Base-by-base conservation (phyloP, 2,797 vertebrate genomes). In the Apogon talboti region DNA sequence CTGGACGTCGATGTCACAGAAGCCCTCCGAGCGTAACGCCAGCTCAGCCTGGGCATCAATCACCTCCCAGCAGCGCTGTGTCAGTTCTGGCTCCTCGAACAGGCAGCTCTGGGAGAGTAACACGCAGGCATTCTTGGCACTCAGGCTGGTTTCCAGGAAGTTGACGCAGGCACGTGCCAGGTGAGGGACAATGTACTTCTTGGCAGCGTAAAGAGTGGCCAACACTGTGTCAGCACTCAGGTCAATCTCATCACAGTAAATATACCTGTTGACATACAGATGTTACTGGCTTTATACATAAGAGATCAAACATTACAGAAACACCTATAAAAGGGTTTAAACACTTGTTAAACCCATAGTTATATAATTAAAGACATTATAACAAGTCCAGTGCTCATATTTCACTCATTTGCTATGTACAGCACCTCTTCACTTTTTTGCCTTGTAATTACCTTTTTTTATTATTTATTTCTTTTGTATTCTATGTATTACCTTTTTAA, bases 11-110 rank as follows among this genome's bases (percentile, higher is more conserved):
- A 99, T 99, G 93, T 99, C 97, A 14, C 96, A 98, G 93, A 99
- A 99, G 10, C 97, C 97, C 84, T 99, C 97, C 0, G 97, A 98
- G 92, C 96, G 94, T 83, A 99, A 92, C 43, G 97, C 97, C 66
- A 98, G 92, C 90, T 99, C 97, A 0, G 97, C 98, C 51, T 99
- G 98, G 66, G 97, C 96, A 69, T 99, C 98, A 62, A 99, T 99
- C 89, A 99, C 98, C 88, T 99, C 98, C 98, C 98, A 99, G 90
- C 98, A 99, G 52, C 98, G 96, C 92, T 99, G 97, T 43, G 96
- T 99, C 91, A 99, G 93, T 87, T 99, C 97, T 0, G 98, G 98
- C 82, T 99, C 98, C 91, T 99, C 98, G 0, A 99, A 99, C 57
- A 99, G 89, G 91, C 98, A 98, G 93, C 98, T 99, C 91, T 99